A percentile compares a stretch with the other conserved stretches of the same genome.
Evolutionary conservation across 2,113 vertebrate species (phyloP).

Genomic region (Protobothrops mucrosquamatus): DNA sequence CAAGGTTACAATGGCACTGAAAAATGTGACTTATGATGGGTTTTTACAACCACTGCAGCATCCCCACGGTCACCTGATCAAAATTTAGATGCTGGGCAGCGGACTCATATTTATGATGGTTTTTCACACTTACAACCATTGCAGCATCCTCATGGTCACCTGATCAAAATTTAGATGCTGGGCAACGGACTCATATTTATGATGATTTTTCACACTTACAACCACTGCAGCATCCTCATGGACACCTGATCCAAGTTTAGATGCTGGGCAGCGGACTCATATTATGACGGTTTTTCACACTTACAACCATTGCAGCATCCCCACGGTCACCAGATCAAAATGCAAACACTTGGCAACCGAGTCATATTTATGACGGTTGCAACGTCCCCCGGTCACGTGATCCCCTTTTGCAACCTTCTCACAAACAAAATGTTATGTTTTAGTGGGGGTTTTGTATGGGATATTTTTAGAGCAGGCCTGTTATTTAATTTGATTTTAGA

Average conservation of each 20-base stretch:
- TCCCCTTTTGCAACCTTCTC: neutral
- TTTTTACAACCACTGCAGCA: neutral
- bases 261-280: neutral
- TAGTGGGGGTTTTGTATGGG: too few relatives aligned
- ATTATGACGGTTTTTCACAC: neutral
- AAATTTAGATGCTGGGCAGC: too few relatives aligned
- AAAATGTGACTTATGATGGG: neutral
- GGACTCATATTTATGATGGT: neutral
- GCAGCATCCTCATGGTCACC: neutral
- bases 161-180: too few relatives aligned
- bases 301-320: neutral
- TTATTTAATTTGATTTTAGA: too few relatives aligned
- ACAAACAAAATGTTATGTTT: too few relatives aligned
- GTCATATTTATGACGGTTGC: neutral
- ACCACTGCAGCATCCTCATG: neutral
- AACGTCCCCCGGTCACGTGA: fast-evolving
- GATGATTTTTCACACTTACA: neutral
- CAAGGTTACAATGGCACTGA: neutral
- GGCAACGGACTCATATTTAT: neutral
- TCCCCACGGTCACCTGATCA: neutral
- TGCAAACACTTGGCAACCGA: neutral
- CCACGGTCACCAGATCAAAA: too few relatives aligned
- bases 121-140: neutral
- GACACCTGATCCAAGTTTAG: too few relatives aligned
- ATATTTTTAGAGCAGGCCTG: too few relatives aligned